These are phyloP conservation scores for Chrysodeixis includens DNA, from an alignment of 2,888 invertebrate species.

Conservation along the genomic window DNA sequence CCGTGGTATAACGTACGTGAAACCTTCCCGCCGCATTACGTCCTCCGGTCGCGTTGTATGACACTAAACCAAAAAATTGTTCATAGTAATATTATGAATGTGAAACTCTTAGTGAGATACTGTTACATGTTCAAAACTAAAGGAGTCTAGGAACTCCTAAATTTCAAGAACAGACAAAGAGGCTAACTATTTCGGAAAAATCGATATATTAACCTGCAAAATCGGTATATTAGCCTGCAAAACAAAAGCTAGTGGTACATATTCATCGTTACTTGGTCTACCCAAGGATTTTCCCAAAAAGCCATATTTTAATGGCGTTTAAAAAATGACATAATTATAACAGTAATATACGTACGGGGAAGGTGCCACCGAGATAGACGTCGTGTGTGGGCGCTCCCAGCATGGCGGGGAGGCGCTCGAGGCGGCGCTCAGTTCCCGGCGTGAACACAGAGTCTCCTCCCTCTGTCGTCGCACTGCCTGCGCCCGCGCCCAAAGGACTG, in stretches of 20 bases:
- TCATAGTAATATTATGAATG: constrained; percentile 9
- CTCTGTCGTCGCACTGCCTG: constrained; percentile 51
- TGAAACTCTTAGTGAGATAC: too few relatives aligned
- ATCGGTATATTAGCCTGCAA: neutral
- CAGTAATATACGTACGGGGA: constrained; percentile 78
- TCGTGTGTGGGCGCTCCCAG: constrained; percentile 89
- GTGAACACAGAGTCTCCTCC: constrained; percentile 71
- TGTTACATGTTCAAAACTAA: too few relatives aligned
- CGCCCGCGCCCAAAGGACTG: constrained; percentile 37
- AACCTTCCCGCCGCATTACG: constrained; percentile 76
- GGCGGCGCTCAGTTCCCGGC: constrained; percentile 83
- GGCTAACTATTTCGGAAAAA: too few relatives aligned
- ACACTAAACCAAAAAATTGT: constrained; percentile 41
- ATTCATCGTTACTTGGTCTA: too few relatives aligned
- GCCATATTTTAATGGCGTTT: too few relatives aligned
- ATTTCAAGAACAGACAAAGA: too few relatives aligned
- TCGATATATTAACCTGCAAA: too few relatives aligned
- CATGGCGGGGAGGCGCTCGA: constrained; percentile 84
- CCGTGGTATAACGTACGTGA: constrained; percentile 91
- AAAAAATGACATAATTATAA: too few relatives aligned
- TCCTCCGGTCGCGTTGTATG: constrained; percentile 76
- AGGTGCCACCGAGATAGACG: constrained; percentile 95
- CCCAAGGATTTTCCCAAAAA: too few relatives aligned
- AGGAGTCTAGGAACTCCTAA: too few relatives aligned
- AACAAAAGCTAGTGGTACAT: too few relatives aligned